Conservation (phyloP, 2,113 vertebrate genomes). For the Elaphurus davidianus region DNA sequence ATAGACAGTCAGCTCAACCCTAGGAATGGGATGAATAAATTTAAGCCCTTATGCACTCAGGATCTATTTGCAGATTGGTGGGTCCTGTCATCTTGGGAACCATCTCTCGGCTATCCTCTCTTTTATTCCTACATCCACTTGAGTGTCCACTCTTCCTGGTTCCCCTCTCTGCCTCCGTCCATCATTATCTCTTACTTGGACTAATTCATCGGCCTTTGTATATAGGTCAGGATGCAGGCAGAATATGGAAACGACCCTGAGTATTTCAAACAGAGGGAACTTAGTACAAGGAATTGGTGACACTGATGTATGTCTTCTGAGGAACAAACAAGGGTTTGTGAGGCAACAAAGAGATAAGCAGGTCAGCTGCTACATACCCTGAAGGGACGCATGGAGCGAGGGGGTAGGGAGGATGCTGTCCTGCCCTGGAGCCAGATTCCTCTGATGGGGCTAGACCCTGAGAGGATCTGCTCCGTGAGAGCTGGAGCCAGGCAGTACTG, state of each 20-base stretch:
- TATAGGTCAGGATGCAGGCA: not conserved
- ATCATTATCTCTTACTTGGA: not conserved
- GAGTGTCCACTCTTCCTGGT: not conserved
- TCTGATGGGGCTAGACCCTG: not conserved
- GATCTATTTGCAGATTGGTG: not conserved
- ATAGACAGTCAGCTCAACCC: not conserved
- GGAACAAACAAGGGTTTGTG: not conserved
- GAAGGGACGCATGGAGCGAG: not conserved
- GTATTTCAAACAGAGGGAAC: not conserved
- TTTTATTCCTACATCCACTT: not conserved
- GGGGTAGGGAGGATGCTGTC: fast-evolving
- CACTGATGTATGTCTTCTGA: not conserved
- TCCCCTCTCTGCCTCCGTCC: not conserved
- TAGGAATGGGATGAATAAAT: not conserved
- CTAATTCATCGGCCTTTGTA: not conserved
- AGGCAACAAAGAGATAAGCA: not conserved
- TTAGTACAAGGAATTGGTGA: not conserved
- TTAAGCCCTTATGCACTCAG: not conserved
- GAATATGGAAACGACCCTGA: not conserved
- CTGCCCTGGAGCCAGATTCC: not conserved
- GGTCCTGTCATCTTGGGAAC: not conserved
- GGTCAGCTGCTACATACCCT: not conserved
- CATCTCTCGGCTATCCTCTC: not conserved
- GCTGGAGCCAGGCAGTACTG: not conserved
- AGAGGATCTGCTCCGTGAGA: not conserved